phyloP scores from a whole-genome alignment of 2,797 vertebrate genomes.

The Vultur gryphus region DNA sequence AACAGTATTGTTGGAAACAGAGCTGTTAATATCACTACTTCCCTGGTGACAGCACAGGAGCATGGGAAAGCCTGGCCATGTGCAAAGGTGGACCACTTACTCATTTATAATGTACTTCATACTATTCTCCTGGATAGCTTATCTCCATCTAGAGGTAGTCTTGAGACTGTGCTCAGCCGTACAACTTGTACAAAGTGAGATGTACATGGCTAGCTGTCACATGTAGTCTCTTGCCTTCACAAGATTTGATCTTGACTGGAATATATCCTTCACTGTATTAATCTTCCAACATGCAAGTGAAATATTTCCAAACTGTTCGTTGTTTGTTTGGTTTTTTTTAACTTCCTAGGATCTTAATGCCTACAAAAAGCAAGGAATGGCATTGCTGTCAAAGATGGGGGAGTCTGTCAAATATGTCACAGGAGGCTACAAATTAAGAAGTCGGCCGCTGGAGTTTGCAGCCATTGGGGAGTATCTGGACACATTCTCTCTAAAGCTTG shows the following conservation, averaged over 20 bases:
- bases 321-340: background rate
- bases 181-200: background rate
- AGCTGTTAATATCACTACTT: background rate
- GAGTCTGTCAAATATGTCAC: constrained; percentile 95
- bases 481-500: constrained; percentile 91
- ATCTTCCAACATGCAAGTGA: background rate
- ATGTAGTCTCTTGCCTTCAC: background rate
- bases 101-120: background rate
- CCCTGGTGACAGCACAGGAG: background rate
- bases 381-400: constrained; percentile 89
- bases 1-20: background rate
- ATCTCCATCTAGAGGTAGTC: background rate
- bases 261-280: background rate
- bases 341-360: constrained; percentile 85
- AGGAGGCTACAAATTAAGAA: constrained; percentile 91
- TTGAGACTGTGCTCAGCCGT: background rate
- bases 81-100: background rate
- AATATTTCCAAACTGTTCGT: background rate
- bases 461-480: constrained; percentile 93
- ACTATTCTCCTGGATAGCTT: background rate
- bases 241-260: background rate
- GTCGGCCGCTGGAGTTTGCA: constrained; percentile 87
- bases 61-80: background rate
- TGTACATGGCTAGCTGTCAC: background rate
- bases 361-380: constrained; percentile 92